Conservation (phyloP, 1,140 invertebrate genomes). For the Drosophila aff. region DNA sequence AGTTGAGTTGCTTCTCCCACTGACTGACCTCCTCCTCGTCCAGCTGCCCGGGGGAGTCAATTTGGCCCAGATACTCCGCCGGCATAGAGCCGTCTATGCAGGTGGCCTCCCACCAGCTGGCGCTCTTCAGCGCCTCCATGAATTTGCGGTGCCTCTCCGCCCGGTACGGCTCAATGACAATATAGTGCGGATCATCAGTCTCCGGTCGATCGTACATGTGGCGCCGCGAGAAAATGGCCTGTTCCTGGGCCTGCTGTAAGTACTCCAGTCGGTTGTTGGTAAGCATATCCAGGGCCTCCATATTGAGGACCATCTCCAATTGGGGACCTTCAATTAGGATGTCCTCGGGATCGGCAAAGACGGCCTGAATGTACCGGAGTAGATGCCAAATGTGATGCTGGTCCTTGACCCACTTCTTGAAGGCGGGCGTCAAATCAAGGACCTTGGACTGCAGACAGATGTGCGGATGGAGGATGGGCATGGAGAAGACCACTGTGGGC, state of each 20-base stretch:
- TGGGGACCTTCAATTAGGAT: slow-evolving; percentile 26
- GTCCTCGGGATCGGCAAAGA: slow-evolving; percentile 87
- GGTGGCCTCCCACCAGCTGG: slow-evolving; percentile 30
- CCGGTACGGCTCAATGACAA: slow-evolving; percentile 91
- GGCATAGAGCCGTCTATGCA: slow-evolving; percentile 7
- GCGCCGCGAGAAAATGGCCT: slow-evolving; percentile 89
- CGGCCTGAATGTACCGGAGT: slow-evolving; percentile 92
- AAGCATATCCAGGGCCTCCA: slow-evolving; percentile 92
- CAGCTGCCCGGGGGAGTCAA: slow-evolving; percentile 31
- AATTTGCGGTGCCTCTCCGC: slow-evolving; percentile 90
- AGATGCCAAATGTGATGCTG: slow-evolving; percentile 95
- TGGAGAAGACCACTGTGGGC: slow-evolving; percentile 91
- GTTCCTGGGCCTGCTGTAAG: slow-evolving; percentile 88
- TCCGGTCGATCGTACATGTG: slow-evolving; percentile 91
- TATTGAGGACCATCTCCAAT: slow-evolving; percentile 88
- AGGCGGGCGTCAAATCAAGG: slow-evolving; percentile 90
- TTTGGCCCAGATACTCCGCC: slow-evolving; percentile 45
- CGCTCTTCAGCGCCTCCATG: slow-evolving; percentile 53
- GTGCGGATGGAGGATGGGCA: slow-evolving; percentile 94
- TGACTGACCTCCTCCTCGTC: slow-evolving; percentile 29
- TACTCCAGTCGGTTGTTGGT: slow-evolving; percentile 88
- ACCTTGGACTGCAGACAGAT: slow-evolving; percentile 91
- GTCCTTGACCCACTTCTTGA: slow-evolving; percentile 93
- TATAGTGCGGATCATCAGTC: slow-evolving; percentile 94
- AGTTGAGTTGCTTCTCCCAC: not conserved